A percentile compares a stretch with the other conserved stretches of the same genome.
Conservation (phyloP, 2,888 invertebrate species). For the Calephelis perditalis region DNA sequence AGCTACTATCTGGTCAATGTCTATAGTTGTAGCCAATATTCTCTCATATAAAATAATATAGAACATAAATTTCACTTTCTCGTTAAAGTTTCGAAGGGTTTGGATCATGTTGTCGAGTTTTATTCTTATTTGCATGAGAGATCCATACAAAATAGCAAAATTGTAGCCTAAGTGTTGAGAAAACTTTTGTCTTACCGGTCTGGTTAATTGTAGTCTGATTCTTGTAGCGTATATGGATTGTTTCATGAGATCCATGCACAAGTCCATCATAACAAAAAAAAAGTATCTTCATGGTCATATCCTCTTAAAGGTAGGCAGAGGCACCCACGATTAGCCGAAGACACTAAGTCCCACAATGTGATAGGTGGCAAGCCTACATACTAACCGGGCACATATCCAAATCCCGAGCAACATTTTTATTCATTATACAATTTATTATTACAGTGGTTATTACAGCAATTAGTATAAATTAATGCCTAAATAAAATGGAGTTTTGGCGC, state of each 20-base stretch:
- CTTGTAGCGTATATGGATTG: conserved; percentile 40
- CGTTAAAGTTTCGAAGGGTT: conserved; percentile 23
- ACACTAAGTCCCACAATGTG: too few species aligned
- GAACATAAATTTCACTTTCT: conserved; percentile 35
- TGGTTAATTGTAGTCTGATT: conserved; percentile 34
- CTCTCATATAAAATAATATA: conserved; percentile 41
- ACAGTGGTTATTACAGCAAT: too few species aligned
- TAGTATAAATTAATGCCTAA: too few species aligned
- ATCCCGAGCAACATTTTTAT: too few species aligned
- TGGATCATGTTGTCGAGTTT: conserved; percentile 37
- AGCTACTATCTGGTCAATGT: conserved; percentile 33
- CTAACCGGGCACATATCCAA: too few species aligned
- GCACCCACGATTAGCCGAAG: too few species aligned
- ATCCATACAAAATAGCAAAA: conserved; percentile 37
- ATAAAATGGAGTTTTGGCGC: too few species aligned
- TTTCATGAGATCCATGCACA: conserved; percentile 35
- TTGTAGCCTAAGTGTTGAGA: conserved; percentile 25
- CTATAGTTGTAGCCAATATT: conserved; percentile 35
- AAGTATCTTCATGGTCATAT: too few species aligned
- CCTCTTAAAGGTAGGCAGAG: too few species aligned
- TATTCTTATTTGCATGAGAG: conserved; percentile 31
- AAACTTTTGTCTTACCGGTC: conserved; percentile 28
- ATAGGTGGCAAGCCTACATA: too few species aligned
- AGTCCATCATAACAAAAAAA: conserved; percentile 17
- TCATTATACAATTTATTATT: too few species aligned